phyloP scores from a whole-genome alignment of 2,113 vertebrate species.

The Lanius collurio region DNA sequence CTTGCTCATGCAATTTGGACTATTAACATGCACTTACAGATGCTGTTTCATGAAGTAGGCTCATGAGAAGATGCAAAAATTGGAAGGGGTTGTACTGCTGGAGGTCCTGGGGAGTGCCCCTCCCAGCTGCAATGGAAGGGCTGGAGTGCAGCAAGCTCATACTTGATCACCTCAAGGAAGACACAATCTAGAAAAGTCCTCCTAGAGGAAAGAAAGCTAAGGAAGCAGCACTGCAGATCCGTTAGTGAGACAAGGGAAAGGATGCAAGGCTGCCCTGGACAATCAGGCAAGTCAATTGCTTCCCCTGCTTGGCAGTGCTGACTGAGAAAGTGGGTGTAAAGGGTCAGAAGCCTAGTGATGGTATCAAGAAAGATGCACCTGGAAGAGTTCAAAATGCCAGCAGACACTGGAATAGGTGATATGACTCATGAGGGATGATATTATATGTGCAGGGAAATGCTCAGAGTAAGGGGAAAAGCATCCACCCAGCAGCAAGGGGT shows the following conservation, averaged over 20 bases:
- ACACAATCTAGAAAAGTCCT: not conserved
- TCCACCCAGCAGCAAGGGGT: not conserved
- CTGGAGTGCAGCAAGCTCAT: not conserved
- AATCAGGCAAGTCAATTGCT: not conserved
- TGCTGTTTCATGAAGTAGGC: not conserved
- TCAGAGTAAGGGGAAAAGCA: not conserved
- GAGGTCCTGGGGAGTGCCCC: fast-evolving
- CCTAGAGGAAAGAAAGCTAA: not conserved
- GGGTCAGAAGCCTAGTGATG: not conserved
- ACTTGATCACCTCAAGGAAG: not conserved
- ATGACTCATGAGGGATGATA: not conserved
- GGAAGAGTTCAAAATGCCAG: not conserved
- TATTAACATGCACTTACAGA: not conserved
- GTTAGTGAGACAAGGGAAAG: not conserved
- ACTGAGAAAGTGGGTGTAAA: not conserved
- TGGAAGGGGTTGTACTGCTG: not conserved
- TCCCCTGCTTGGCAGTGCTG: not conserved
- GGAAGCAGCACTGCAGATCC: not conserved
- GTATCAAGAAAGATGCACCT: not conserved
- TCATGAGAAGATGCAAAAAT: not conserved
- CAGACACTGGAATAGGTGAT: not conserved
- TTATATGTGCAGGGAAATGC: not conserved
- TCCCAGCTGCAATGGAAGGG: not conserved
- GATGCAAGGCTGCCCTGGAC: not conserved
- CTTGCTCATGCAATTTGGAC: not conserved